Evolutionary conservation across 2,113 vertebrate species (phyloP).

Genomic region (Climacteris rufus): DNA sequence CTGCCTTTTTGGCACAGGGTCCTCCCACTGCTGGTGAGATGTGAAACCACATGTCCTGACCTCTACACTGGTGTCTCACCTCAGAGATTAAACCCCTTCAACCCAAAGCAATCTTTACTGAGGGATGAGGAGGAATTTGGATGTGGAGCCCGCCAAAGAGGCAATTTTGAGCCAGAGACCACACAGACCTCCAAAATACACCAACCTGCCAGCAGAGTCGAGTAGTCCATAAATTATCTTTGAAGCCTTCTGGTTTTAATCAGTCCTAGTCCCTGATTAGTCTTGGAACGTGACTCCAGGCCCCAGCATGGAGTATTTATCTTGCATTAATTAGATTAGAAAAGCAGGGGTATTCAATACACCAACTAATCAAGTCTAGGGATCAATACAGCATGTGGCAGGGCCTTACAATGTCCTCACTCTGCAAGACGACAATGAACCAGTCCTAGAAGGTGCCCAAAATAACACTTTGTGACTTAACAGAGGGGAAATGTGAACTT

Average conservation of each 20-base stretch:
- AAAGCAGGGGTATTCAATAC: conserved; percentile 71
- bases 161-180: neutral
- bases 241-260: conserved; percentile 58
- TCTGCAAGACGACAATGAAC: conserved; percentile 14
- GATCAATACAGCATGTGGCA: conserved; percentile 68
- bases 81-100: neutral
- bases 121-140: neutral
- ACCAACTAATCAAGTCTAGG: conserved; percentile 72
- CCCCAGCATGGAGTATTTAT: conserved; percentile 68
- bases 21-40: neutral
- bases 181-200: neutral
- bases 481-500: neutral
- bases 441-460: neutral
- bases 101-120: neutral
- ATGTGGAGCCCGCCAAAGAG: neutral
- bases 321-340: conserved; percentile 72
- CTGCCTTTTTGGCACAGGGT: neutral
- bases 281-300: conserved; percentile 58
- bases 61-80: neutral
- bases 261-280: conserved; percentile 46
- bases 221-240: conserved; percentile 54
- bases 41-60: neutral
- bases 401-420: neutral
- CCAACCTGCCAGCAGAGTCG: conserved; percentile 4
- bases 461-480: neutral